Evolutionary conservation across 2,888 invertebrate genomes (phyloP).

Genomic region (Orthosia cruda): DNA sequence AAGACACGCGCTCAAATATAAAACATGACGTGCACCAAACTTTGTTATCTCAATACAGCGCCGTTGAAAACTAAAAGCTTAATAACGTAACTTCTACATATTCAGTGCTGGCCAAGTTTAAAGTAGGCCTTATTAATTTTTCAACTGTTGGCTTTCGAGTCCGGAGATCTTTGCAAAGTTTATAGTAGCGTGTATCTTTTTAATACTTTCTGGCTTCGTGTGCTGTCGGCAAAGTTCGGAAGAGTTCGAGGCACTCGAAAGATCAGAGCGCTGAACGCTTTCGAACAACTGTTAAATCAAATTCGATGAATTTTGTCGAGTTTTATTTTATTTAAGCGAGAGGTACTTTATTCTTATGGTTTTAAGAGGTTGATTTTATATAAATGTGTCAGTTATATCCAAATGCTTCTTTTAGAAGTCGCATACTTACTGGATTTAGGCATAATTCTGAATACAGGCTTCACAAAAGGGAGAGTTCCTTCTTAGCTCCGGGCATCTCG

Average conservation of each 20-base stretch:
- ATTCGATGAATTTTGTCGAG: slow-evolving; percentile 27
- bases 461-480: background rate
- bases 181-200: slow-evolving; percentile 61
- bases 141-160: slow-evolving; percentile 62
- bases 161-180: slow-evolving; percentile 54
- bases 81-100: slow-evolving; percentile 63
- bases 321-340: slow-evolving; percentile 17
- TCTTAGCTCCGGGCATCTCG: background rate
- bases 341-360: background rate
- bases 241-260: slow-evolving; percentile 31
- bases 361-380: background rate
- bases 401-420: no score
- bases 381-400: no score
- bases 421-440: no score
- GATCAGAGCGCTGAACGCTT: slow-evolving; percentile 42
- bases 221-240: slow-evolving; percentile 31
- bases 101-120: slow-evolving; percentile 63
- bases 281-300: slow-evolving; percentile 48
- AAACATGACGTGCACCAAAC: slow-evolving; percentile 35
- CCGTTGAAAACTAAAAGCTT: slow-evolving; percentile 59
- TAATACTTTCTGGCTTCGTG: slow-evolving; percentile 62
- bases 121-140: slow-evolving; percentile 71
- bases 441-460: background rate
- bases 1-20: slow-evolving; percentile 21
- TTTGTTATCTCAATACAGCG: slow-evolving; percentile 55